Percentiles rank a stretch among this genome's conserved stretches.
Evolutionary conservation across 2,113 vertebrate species (phyloP).

Genomic region (Bettongia penicillata): DNA sequence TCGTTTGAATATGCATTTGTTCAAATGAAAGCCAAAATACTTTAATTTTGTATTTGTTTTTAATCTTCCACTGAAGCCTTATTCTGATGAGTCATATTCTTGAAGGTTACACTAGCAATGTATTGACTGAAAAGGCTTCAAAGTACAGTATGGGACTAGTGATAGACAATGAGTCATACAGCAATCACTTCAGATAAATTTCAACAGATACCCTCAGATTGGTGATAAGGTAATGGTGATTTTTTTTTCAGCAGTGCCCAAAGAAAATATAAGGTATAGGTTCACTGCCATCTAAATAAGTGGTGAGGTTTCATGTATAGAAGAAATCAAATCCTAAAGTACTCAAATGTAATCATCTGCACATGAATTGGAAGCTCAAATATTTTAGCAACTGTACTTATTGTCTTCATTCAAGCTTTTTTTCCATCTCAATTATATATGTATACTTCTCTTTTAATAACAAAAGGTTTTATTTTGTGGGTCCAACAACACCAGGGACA

Average conservation of each 20-base stretch:
- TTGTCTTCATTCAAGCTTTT: neutral
- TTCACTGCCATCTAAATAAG: neutral
- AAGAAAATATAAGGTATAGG: neutral
- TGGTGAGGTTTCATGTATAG: neutral
- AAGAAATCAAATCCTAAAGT: neutral
- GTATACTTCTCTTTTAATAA: neutral
- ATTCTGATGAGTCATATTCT: neutral
- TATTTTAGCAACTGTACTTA: neutral
- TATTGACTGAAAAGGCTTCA: neutral
- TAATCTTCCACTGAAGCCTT: neutral
- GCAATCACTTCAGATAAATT: neutral
- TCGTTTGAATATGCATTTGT: neutral
- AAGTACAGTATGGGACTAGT: neutral
- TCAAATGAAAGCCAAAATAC: neutral
- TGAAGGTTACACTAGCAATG: neutral
- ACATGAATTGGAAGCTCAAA: neutral
- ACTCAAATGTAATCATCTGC: neutral
- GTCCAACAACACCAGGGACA: neutral
- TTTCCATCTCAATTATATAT: neutral
- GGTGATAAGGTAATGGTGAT: neutral
- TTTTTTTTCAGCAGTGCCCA: neutral
- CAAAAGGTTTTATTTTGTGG: neutral
- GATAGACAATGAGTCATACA: neutral
- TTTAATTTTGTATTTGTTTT: neutral
- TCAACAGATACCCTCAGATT: neutral